phyloP scores from a whole-genome alignment of 2,888 invertebrate genomes.

The Penaeus monodon region DNA sequence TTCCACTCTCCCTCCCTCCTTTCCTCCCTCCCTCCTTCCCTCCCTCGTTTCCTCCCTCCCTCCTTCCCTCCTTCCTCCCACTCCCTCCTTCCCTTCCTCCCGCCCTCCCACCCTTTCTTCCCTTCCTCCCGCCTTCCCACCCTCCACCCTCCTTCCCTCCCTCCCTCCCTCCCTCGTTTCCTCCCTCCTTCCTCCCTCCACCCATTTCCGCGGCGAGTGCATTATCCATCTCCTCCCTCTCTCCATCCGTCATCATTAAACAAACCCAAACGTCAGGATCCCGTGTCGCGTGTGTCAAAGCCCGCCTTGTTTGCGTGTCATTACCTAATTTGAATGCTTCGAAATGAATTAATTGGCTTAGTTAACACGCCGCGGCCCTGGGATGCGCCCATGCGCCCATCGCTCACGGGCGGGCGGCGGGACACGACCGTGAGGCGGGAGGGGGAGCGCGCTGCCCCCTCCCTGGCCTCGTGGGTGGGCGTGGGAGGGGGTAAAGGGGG shows the following conservation, averaged over 20 bases:
- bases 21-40: too few species aligned
- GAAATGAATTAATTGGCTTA: slow-evolving; percentile 19
- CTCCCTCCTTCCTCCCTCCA: too few species aligned
- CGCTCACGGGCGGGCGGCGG: not conserved
- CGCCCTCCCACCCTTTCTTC: too few species aligned
- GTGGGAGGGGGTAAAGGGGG: not conserved
- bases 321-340: slow-evolving; percentile 13
- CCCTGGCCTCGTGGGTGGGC: too few species aligned
- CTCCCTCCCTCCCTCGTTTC: too few species aligned
- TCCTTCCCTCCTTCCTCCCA: too few species aligned
- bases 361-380: not conserved
- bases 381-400: not conserved
- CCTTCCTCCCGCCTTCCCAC: too few species aligned
- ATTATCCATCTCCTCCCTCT: not conserved
- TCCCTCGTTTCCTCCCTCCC: too few species aligned
- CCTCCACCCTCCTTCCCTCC: too few species aligned
- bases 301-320: slow-evolving; percentile 2
- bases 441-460: not conserved
- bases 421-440: not conserved
- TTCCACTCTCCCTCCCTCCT: too few species aligned
- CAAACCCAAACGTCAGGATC: not conserved
- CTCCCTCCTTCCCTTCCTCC: too few species aligned
- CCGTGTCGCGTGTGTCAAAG: not conserved
- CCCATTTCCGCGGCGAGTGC: too few species aligned
- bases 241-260: slow-evolving; percentile 7